Conservation (phyloP, 2,888 invertebrate species). For the Schizaphis graminum region DNA sequence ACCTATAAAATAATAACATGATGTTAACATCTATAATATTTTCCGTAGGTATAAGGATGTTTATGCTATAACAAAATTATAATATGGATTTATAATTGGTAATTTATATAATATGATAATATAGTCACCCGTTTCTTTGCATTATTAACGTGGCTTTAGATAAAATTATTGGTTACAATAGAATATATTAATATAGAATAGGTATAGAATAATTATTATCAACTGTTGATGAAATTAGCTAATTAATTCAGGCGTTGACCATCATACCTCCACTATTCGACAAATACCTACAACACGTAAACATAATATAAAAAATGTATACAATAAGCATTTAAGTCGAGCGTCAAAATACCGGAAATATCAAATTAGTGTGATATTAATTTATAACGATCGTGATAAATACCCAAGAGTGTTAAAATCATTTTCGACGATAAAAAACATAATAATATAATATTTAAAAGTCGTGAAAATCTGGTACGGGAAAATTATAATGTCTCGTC, state of each 20-base stretch:
- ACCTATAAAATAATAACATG: too few relatives aligned
- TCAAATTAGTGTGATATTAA: background rate
- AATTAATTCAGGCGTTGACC: background rate
- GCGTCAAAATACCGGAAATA: background rate
- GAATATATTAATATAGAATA: too few relatives aligned
- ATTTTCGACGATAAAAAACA: background rate
- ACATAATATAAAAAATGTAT: background rate
- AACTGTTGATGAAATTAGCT: background rate
- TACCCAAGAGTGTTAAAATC: background rate
- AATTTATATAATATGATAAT: background rate
- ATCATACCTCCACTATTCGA: background rate
- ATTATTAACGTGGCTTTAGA: background rate
- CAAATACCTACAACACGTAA: background rate
- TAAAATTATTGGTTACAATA: background rate
- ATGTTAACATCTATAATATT: too few relatives aligned
- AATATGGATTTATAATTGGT: background rate
- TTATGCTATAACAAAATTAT: too few relatives aligned
- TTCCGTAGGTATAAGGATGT: too few relatives aligned
- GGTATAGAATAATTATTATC: background rate
- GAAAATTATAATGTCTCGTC: background rate
- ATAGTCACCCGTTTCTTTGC: background rate
- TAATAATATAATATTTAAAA: background rate
- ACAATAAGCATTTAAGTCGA: background rate
- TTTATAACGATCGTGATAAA: background rate
- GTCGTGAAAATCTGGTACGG: background rate